phyloP scores from a whole-genome alignment of 2,797 vertebrate genomes.

The Odontamblyopus lacepedii region DNA sequence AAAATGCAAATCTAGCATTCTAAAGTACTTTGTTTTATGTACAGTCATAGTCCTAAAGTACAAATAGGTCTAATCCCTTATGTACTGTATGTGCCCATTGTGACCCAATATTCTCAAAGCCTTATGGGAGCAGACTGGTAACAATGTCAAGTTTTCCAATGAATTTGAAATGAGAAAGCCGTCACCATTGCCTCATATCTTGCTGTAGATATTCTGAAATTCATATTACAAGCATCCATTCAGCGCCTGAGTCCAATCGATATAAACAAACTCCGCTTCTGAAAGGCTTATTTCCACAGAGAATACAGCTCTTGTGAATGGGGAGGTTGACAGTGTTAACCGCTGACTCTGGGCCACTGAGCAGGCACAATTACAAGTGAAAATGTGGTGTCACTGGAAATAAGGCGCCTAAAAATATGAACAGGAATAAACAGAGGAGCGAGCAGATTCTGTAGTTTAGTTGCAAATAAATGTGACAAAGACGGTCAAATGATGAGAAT shows the following conservation, averaged over 20 bases:
- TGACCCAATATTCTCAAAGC: conserved; percentile 2
- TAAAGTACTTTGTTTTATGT: background rate
- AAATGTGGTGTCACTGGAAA: conserved; percentile 3
- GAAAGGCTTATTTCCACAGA: conserved; percentile 31
- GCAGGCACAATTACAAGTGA: background rate
- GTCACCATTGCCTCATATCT: conserved; percentile 23
- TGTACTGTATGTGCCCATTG: background rate
- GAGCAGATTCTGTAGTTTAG: background rate
- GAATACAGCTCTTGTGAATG: conserved; percentile 23
- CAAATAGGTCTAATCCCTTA: background rate
- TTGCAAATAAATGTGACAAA: background rate
- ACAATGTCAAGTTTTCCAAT: conserved; percentile 27
- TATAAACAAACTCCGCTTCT: conserved; percentile 34
- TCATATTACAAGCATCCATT: conserved; percentile 36
- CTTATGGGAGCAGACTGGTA: conserved; percentile 14
- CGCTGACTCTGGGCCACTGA: background rate
- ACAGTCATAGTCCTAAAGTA: background rate
- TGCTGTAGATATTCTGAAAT: conserved; percentile 39
- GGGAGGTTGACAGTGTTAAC: conserved; percentile 5
- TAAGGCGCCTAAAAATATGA: background rate
- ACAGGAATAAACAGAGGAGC: conserved; percentile 8
- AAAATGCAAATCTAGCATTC: too few species aligned
- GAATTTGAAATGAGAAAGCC: conserved; percentile 39
- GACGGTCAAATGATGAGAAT: background rate
- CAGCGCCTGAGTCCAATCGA: conserved; percentile 39